Conservation (phyloP, 2,888 invertebrate species). For the Dascillus cervinus region DNA sequence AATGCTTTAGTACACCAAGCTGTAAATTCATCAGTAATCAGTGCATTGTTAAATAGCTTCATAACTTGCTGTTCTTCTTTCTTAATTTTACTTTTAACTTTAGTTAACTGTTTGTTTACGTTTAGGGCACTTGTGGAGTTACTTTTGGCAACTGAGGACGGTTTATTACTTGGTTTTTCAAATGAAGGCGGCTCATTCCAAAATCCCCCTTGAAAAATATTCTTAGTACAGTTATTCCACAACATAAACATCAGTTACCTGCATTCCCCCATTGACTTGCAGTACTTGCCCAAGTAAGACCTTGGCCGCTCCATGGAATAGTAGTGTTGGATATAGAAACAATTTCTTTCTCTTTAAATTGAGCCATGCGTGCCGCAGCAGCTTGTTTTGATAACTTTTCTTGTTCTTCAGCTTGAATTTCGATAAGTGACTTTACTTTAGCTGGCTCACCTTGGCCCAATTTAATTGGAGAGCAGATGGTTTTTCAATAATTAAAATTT, state of each 20-base stretch:
- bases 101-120: constrained; percentile 20
- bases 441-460: constrained; percentile 49
- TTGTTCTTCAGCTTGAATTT: constrained; percentile 79
- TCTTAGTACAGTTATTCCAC: not conserved
- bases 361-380: constrained; percentile 35
- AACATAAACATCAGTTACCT: constrained; percentile 3
- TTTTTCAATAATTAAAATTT: constrained; percentile 38
- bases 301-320: constrained; percentile 49
- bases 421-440: constrained; percentile 64
- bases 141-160: constrained; percentile 36
- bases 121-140: constrained; percentile 32
- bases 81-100: constrained; percentile 47
- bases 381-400: constrained; percentile 42
- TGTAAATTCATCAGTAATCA: constrained; percentile 67
- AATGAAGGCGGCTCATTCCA: constrained; percentile 37
- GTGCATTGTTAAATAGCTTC: constrained; percentile 47
- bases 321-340: constrained; percentile 42
- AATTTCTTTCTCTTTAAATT: constrained; percentile 50
- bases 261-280: constrained; percentile 27
- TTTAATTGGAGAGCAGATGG: constrained; percentile 45
- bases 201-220: constrained; percentile 29
- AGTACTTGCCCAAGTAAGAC: constrained; percentile 46
- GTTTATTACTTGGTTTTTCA: constrained; percentile 28
- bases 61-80: constrained; percentile 51
- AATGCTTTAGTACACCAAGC: constrained; percentile 76